Base-by-base conservation (phyloP, 2,888 invertebrate genomes). In the Epicampocera succincta region DNA sequence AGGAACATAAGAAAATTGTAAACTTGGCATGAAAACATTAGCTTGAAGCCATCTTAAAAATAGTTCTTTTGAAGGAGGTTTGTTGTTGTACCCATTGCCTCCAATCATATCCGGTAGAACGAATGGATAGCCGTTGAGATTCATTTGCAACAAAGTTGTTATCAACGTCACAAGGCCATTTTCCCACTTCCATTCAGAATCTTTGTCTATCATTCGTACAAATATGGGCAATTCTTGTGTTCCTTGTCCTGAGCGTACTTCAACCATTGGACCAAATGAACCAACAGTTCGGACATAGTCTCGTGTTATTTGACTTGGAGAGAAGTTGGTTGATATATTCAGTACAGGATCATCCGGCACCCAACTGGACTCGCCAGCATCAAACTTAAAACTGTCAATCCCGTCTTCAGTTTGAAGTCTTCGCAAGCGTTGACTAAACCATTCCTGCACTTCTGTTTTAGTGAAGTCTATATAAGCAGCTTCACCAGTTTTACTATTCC, bases 101-200 rank as follows among this genome's bases (percentile, higher is more conserved):
- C 94, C 94, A 72, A 94, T 93, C 94, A 96, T 95, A 87, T 96
- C 96, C 0, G 96, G 95, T 40, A 96, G 89, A n/a, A 96, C 94
- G 84, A 93, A 93, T 0, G 95, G 93, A 89, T 91, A 91, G 0
- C 91, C 91, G 69, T 89, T 91, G 78, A 91, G 82, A 83, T 91
- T 91, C 88, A 91, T 88, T 80, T 91, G 91, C 78, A 91, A 83
- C 76, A 91, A 80, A 1, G 91, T 94, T 0, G 95, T 94, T 19
- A 96, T 93, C 1, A 96, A 87, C 1, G 95, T 93, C 2, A 93
- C 91, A 1, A 96, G 89, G 0, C 96, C 96, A 87, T 94, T 94
- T 71, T 93, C 91, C 87, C 92, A 92, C 13, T 92, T 92, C 94
- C 94, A 94, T 25, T 90, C 91, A 0, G 95, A 93, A 86, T 94